These are phyloP conservation scores for Brachyrhaphis roseni DNA, from an alignment of 2,797 vertebrate species.

Conservation along the genomic window DNA sequence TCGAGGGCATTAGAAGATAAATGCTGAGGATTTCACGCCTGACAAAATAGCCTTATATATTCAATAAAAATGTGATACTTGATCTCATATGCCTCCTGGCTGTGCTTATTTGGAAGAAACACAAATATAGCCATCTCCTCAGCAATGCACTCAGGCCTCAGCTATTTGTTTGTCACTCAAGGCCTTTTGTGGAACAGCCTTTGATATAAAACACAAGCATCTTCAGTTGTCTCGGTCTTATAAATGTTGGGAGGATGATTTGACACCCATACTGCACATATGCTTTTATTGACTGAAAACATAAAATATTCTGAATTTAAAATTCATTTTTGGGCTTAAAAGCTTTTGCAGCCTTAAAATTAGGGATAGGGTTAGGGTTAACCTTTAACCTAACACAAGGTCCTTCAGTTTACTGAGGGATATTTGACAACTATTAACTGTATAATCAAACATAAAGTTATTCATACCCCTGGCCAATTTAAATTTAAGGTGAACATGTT, in stretches of 20 bases:
- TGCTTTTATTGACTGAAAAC: neutral
- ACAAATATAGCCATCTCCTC: conserved; percentile 80
- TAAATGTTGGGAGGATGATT: conserved; percentile 16
- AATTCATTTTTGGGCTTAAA: neutral
- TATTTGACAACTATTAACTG: neutral
- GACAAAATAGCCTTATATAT: conserved; percentile 63
- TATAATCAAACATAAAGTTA: neutral
- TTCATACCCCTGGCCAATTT: neutral
- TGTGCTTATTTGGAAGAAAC: conserved; percentile 77
- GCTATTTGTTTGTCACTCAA: conserved; percentile 61
- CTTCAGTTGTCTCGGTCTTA: conserved; percentile 24
- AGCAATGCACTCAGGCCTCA: conserved; percentile 64
- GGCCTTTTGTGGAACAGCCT: conserved; percentile 68
- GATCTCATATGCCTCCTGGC: conserved; percentile 56
- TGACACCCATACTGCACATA: neutral
- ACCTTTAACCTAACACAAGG: neutral
- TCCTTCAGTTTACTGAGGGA: neutral
- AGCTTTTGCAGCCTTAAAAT: neutral
- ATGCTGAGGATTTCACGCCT: conserved; percentile 71
- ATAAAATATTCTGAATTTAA: neutral
- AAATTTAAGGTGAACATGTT: neutral
- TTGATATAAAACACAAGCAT: conserved; percentile 59
- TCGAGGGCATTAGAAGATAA: conserved; percentile 55
- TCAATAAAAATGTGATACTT: conserved; percentile 79
- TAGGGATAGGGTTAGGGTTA: neutral